Evolutionary conservation across 2,888 invertebrate species (phyloP).

Genomic region (Aporophyla nigra): DNA sequence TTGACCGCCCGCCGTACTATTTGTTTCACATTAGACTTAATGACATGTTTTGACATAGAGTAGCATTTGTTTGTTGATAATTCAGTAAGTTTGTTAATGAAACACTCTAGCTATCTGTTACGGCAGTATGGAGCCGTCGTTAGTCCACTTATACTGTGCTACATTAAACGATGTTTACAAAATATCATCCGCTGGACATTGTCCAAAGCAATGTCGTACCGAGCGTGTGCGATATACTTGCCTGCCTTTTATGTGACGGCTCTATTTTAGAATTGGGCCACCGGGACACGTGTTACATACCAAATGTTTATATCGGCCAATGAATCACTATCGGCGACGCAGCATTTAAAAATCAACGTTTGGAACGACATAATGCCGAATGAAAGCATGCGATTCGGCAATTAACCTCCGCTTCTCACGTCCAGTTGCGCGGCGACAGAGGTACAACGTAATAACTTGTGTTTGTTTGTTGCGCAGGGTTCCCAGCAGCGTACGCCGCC

Average conservation of each 20-base stretch:
- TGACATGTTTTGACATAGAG: constrained; percentile 74
- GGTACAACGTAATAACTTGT: constrained; percentile 67
- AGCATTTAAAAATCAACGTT: constrained; percentile 69
- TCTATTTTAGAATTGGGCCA: constrained; percentile 86
- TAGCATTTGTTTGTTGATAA: constrained; percentile 74
- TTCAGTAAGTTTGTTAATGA: constrained; percentile 61
- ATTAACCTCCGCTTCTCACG: constrained; percentile 76
- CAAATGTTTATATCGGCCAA: constrained; percentile 76
- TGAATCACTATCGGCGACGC: constrained; percentile 72
- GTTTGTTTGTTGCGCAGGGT: constrained; percentile 93
- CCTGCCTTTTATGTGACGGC: constrained; percentile 84
- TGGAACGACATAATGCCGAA: constrained; percentile 69
- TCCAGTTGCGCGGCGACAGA: constrained; percentile 51
- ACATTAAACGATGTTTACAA: constrained; percentile 87
- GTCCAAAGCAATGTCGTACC: constrained; percentile 86
- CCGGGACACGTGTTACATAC: constrained; percentile 79
- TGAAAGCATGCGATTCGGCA: constrained; percentile 80
- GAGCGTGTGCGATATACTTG: constrained; percentile 80
- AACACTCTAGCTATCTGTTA: constrained; percentile 71
- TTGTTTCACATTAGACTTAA: constrained; percentile 69
- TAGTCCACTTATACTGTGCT: constrained; percentile 81
- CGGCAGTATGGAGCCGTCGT: constrained; percentile 76
- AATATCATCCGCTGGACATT: constrained; percentile 86
- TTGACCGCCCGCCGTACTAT: constrained; percentile 54
- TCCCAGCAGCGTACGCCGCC: constrained; percentile 98